phyloP scores from a whole-genome alignment of 1,140 invertebrate genomes.

The Procambarus clarkii region DNA sequence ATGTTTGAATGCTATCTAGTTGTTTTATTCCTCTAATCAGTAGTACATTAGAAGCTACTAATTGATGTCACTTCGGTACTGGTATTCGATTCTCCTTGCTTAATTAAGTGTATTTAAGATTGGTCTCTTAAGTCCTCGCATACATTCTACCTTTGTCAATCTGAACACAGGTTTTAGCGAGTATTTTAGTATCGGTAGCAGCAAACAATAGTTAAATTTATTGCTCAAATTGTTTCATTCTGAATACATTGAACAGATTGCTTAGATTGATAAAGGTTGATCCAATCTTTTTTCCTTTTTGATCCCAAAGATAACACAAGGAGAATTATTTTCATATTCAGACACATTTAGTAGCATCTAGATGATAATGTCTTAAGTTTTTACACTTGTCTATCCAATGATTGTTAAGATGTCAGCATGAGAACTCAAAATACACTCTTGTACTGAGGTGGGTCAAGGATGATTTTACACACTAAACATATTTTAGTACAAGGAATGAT shows the following conservation, averaged over 20 bases:
- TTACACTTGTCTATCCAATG: too few relatives aligned
- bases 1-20: too few relatives aligned
- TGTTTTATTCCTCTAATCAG: too few relatives aligned
- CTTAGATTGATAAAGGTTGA: slow-evolving; percentile 2
- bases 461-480: too few relatives aligned
- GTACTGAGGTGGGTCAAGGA: too few relatives aligned
- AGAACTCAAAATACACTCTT: too few relatives aligned
- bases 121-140: slow-evolving; percentile 6
- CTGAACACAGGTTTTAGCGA: background rate
- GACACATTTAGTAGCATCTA: too few relatives aligned
- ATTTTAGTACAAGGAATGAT: too few relatives aligned
- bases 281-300: background rate
- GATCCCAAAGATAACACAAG: slow-evolving; percentile 19
- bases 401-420: too few relatives aligned
- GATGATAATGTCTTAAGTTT: too few relatives aligned
- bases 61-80: background rate
- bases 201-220: background rate
- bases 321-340: background rate
- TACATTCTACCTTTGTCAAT: slow-evolving; percentile 16
- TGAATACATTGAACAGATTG: background rate
- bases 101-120: background rate
- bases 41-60: background rate
- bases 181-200: background rate
- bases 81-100: background rate
- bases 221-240: background rate